Percentiles rank a stretch among this genome's conserved stretches.
Evolutionary conservation across 2,113 vertebrate species (phyloP).

Genomic region (Nesogale talazaci): DNA sequence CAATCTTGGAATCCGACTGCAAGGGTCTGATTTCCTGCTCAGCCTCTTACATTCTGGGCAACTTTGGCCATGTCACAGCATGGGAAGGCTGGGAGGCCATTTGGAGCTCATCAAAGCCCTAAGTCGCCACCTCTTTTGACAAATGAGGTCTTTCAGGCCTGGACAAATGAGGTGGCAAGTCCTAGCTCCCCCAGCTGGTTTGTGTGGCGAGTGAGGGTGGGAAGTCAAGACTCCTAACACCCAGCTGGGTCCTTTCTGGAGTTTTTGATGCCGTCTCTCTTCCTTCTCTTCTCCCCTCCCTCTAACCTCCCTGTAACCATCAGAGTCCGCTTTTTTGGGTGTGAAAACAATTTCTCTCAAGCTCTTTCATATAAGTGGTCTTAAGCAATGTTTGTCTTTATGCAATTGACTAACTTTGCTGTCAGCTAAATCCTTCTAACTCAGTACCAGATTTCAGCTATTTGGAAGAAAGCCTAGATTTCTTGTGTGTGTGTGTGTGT

Average conservation of each 20-base stretch:
- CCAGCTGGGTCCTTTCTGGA: background rate
- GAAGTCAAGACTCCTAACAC: background rate
- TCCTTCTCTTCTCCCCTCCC: too few relatives aligned
- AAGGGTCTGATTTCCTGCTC: background rate
- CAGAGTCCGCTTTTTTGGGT: too few relatives aligned
- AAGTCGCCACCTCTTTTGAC: constrained; percentile 14
- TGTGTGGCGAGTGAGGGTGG: background rate
- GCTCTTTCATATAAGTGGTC: too few relatives aligned
- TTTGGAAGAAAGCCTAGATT: background rate
- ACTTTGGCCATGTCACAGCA: background rate
- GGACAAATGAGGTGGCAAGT: background rate
- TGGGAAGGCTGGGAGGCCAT: background rate
- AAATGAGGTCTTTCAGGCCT: constrained; percentile 38
- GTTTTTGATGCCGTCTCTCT: too few relatives aligned
- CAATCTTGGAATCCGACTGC: constrained; percentile 10
- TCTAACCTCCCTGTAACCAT: too few relatives aligned
- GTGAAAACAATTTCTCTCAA: too few relatives aligned
- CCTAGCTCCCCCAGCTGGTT: background rate
- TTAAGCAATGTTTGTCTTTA: too few relatives aligned
- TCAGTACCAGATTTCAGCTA: background rate
- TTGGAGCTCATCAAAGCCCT: constrained; percentile 9
- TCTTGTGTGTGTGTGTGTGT: background rate
- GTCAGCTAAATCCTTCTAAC: too few relatives aligned
- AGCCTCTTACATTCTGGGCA: background rate
- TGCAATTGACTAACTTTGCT: too few relatives aligned